phyloP scores from a whole-genome alignment of 2,797 vertebrate genomes.

The Coracias cyanogaster region DNA sequence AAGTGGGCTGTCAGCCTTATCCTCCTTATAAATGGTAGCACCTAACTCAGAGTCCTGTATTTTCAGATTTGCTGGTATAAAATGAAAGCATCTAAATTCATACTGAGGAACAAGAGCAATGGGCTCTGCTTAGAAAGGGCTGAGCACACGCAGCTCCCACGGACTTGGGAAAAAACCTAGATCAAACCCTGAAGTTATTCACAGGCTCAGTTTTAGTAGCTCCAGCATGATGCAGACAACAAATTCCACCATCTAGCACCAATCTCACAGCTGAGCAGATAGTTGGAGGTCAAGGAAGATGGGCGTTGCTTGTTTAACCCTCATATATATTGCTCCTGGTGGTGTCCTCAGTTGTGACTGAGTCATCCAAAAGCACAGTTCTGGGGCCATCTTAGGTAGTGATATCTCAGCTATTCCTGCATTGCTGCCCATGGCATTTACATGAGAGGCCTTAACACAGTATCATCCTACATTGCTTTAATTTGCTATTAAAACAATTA shows the following conservation, averaged over 20 bases:
- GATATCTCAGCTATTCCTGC: not conserved
- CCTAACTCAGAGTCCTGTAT: not conserved
- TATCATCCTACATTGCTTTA: constrained; percentile 8
- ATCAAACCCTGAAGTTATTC: not conserved
- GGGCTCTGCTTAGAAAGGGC: not conserved
- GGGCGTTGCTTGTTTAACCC: not conserved
- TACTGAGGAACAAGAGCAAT: not conserved
- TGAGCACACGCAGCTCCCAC: not conserved
- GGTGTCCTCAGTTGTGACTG: not conserved
- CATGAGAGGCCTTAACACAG: not conserved
- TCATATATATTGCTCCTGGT: not conserved
- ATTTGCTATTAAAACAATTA: constrained; percentile 46
- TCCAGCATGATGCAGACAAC: not conserved
- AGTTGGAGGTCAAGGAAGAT: not conserved
- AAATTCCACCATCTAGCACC: not conserved
- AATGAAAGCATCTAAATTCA: not conserved
- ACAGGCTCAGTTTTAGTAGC: not conserved
- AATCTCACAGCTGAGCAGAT: not conserved
- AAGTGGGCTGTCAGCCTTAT: not conserved
- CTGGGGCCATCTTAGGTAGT: not conserved
- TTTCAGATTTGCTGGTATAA: not conserved
- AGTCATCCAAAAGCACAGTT: not conserved
- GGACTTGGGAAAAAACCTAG: not conserved
- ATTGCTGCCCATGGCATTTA: not conserved
- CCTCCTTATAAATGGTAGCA: not conserved